Evolutionary conservation across 2,797 vertebrate species (phyloP).

Genomic region (Cryptoblepharus egeriae): DNA sequence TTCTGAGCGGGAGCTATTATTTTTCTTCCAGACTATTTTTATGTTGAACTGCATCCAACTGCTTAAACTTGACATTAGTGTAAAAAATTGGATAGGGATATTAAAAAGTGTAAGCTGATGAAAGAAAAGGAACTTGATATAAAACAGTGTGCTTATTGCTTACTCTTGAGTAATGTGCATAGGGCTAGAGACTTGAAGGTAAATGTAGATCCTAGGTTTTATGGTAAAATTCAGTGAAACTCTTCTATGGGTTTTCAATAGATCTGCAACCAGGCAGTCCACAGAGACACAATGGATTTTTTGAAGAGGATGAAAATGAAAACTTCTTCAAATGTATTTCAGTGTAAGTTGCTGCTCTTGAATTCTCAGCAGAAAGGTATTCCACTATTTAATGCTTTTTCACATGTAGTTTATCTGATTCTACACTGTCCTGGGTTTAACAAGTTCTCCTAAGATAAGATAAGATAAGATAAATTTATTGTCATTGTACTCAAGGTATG

Average conservation of each 20-base stretch:
- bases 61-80: background rate
- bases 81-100: background rate
- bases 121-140: background rate
- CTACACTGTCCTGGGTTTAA: background rate
- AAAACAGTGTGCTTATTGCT: background rate
- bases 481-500: too few species aligned
- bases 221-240: background rate
- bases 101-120: background rate
- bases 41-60: background rate
- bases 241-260: conserved; percentile 64
- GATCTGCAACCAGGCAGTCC: conserved; percentile 65
- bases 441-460: too few species aligned
- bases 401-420: background rate
- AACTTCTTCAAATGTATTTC: conserved; percentile 82
- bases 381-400: background rate
- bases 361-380: accelerated
- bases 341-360: conserved; percentile 72
- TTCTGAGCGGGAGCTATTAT: background rate
- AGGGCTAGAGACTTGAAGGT: background rate
- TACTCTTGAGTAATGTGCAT: background rate
- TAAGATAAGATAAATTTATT: too few species aligned
- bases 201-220: background rate
- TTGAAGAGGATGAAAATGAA: conserved; percentile 74
- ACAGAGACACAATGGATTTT: conserved; percentile 53
- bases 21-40: background rate